Evolutionary conservation across 2,113 vertebrate species (phyloP).

Genomic region (Clupea harengus): DNA sequence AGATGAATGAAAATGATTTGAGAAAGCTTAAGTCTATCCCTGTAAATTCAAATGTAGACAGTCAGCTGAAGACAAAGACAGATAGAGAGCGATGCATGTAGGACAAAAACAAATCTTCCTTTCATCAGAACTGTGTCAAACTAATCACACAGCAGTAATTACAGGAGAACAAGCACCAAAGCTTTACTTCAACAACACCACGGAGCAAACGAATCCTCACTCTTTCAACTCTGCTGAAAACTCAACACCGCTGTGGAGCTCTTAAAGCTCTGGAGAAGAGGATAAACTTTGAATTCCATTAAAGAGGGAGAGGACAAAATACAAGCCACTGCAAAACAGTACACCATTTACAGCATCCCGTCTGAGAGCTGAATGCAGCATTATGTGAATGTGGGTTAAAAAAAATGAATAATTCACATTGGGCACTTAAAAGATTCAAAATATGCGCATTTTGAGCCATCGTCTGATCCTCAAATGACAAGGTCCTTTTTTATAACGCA

Average conservation of each 20-base stretch:
- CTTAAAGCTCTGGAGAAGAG: background rate
- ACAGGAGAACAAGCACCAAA: background rate
- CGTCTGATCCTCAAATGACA: slow-evolving; percentile 44
- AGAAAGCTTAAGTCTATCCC: background rate
- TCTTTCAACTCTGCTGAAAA: background rate
- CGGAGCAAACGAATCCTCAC: background rate
- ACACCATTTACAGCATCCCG: slow-evolving; percentile 49
- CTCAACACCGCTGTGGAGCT: background rate
- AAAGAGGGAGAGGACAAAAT: slow-evolving; percentile 31
- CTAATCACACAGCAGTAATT: background rate
- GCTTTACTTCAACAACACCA: background rate
- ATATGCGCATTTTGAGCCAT: slow-evolving; percentile 62
- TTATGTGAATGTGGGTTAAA: slow-evolving; percentile 63
- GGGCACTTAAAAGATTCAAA: slow-evolving; percentile 54
- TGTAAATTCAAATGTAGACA: background rate
- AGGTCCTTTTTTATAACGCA: slow-evolving; percentile 38
- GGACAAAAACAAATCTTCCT: background rate
- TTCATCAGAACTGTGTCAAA: background rate
- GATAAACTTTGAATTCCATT: slow-evolving; percentile 7
- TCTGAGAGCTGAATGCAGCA: slow-evolving; percentile 53
- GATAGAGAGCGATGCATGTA: background rate
- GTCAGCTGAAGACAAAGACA: background rate
- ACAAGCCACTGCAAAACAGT: slow-evolving; percentile 45
- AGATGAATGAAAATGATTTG: no score
- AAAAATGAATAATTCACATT: slow-evolving; percentile 65